phyloP scores from a whole-genome alignment of 2,113 vertebrate species.

The Plecturocebus donacophilus region DNA sequence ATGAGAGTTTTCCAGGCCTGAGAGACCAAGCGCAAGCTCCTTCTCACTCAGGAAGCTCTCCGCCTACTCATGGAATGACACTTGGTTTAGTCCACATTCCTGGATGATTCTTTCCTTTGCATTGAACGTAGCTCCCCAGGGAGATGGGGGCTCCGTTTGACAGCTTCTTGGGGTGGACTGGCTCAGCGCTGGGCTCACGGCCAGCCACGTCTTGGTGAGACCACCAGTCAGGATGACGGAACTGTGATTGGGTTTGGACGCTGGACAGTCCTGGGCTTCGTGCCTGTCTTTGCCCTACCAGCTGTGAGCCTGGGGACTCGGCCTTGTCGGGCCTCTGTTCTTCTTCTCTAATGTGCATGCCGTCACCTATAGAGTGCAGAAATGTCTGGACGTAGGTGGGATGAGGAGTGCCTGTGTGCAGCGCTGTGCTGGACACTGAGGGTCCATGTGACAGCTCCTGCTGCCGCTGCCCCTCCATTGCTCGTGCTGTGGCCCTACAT shows the following conservation, averaged over 20 bases:
- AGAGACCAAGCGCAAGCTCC: background rate
- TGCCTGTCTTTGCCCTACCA: rapidly evolving
- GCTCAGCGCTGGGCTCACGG: rapidly evolving
- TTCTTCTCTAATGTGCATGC: rapidly evolving
- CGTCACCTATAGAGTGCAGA: background rate
- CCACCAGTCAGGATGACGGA: background rate
- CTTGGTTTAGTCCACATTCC: rapidly evolving
- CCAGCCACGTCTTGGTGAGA: rapidly evolving
- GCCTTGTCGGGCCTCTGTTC: background rate
- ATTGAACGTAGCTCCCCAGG: background rate
- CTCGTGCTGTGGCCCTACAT: rapidly evolving
- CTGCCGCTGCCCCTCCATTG: rapidly evolving
- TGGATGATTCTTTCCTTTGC: background rate
- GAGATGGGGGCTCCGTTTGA: too few relatives aligned
- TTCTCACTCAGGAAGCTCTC: background rate
- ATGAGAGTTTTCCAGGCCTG: rapidly evolving
- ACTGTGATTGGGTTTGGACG: background rate
- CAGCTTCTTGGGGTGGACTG: background rate
- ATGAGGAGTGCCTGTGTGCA: rapidly evolving
- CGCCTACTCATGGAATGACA: rapidly evolving
- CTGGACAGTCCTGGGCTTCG: background rate
- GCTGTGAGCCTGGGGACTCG: background rate
- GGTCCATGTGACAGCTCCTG: rapidly evolving
- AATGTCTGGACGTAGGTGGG: background rate
- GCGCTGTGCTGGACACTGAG: background rate